Evolutionary conservation across 2,888 invertebrate genomes (phyloP).

Genomic region (Agonopterix subpropinquella): DNA sequence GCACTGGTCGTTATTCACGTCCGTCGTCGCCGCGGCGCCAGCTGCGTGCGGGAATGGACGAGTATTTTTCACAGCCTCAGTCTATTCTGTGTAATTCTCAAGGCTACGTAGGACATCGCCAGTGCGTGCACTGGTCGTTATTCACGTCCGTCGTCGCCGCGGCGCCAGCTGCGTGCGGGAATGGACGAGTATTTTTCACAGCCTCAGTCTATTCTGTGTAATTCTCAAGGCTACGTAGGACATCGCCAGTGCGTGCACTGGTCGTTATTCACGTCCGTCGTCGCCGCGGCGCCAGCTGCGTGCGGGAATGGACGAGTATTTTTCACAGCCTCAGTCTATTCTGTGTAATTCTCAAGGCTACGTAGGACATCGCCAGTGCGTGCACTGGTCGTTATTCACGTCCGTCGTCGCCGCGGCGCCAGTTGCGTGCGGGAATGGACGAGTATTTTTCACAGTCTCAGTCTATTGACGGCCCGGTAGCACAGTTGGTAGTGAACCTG

Average conservation of each 20-base stretch:
- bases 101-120: neutral
- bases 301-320: neutral
- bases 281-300: neutral
- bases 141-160: neutral
- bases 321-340: neutral
- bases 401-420: neutral
- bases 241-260: neutral
- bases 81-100: no score
- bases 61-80: neutral
- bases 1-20: conserved; percentile 1
- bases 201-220: neutral
- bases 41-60: neutral
- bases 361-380: neutral
- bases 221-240: neutral
- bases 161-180: neutral
- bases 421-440: neutral
- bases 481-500: no score
- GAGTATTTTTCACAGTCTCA: neutral
- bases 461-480: no score
- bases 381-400: conserved; percentile 2
- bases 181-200: neutral
- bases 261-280: neutral
- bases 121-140: neutral
- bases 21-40: neutral
- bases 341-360: neutral